Base-by-base conservation (phyloP, 1,140 invertebrate species). In the Drosophila tsacasi region DNA sequence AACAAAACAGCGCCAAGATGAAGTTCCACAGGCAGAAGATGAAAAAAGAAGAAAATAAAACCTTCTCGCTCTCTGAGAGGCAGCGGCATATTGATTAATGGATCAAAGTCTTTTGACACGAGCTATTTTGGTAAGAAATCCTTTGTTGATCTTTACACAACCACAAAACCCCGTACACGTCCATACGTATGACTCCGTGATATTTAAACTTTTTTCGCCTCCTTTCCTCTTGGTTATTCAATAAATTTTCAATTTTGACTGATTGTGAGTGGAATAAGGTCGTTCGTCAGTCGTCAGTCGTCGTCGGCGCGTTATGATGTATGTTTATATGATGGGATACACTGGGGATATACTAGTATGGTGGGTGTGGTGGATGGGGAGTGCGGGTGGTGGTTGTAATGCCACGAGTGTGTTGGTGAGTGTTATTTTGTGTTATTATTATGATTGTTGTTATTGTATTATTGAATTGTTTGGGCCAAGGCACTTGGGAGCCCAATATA, bases 31-130 rank as follows among this genome's bases (percentile, higher is more conserved):
- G 44, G 63, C 39, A 57, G n/a, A 65, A 63, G 46, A 68, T n/a
- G n/a, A 74, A 67, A 67, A 55, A 59, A 39, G 23, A 49, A 76
- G 57, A 77, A 76, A 61, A 78, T 54, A 71, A 87, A 89, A 87
- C 83, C 83, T 87, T 83, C 67, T 47, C 32, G 47, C 71, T 62
- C 21, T 23, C 32, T 39, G 54, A 57, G 69, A 73, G 85, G 68
- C 77, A 61, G 85, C 86, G 86, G 80, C 87, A 84, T 91, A 90
- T 92, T 92, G 91, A 92, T 92, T 92, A 92, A 92, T 92, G 91
- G 91, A 92, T 92, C 91, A 92, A 92, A 91, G 91, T 91, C 91
- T 92, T 92, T 92, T 92, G 91, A 92, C 91, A 92, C 91, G 91
- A 92, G 91, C 91, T 92, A 91, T 92, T 92, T 92, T 83, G 77